Evolutionary conservation across 2,888 invertebrate species (phyloP).

Genomic region (Dexiosoma caninum): DNA sequence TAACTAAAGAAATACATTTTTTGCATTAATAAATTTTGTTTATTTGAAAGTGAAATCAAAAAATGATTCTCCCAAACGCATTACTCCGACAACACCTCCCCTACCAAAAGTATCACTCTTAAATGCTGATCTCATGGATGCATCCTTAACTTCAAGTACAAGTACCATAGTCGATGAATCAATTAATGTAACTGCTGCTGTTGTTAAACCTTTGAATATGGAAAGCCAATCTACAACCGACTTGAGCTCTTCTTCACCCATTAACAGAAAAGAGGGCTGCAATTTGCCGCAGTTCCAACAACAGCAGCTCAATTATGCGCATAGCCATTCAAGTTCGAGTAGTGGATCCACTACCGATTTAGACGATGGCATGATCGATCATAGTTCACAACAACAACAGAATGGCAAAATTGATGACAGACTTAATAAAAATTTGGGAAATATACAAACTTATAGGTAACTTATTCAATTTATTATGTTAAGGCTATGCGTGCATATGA

Average conservation of each 20-base stretch:
- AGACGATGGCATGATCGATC: slow-evolving; percentile 73
- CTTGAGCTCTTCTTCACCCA: slow-evolving; percentile 65
- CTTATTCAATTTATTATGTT: background rate
- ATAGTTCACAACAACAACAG: slow-evolving; percentile 66
- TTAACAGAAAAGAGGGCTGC: slow-evolving; percentile 63
- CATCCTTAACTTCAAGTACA: slow-evolving; percentile 72
- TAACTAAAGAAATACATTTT: background rate
- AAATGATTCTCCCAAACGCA: slow-evolving; percentile 70
- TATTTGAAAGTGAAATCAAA: slow-evolving; percentile 64
- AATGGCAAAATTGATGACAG: slow-evolving; percentile 71
- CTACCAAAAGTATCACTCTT: slow-evolving; percentile 63
- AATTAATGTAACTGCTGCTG: slow-evolving; percentile 62
- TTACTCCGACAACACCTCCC: slow-evolving; percentile 69
- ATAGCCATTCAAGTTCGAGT: slow-evolving; percentile 70
- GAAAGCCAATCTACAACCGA: slow-evolving; percentile 44
- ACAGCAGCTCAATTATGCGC: slow-evolving; percentile 51
- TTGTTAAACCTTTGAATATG: slow-evolving; percentile 64
- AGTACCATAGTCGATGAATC: slow-evolving; percentile 75
- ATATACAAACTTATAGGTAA: slow-evolving; percentile 77
- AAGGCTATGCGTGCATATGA: background rate
- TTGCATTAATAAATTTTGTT: background rate
- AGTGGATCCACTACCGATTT: slow-evolving; percentile 76
- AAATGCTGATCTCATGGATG: slow-evolving; percentile 72
- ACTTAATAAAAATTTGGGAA: slow-evolving; percentile 73
- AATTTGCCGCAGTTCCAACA: slow-evolving; percentile 37